Conservation (phyloP, 2,113 vertebrate species). For the Chionis minor region DNA sequence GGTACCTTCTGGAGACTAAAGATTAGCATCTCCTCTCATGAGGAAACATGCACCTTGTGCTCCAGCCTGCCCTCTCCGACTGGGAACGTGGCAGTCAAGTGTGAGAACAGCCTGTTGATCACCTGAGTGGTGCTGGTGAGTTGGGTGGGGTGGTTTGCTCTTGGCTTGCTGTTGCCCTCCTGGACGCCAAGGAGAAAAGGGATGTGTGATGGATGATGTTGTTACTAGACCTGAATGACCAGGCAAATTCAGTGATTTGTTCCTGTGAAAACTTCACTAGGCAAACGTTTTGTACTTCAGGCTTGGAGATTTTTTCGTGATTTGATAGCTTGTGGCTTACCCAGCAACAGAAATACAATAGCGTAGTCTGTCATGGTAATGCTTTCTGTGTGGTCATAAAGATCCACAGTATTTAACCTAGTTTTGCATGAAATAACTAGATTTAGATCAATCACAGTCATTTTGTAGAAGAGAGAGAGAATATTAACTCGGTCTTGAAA, state of each 20-base stretch:
- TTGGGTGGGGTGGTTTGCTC: too few relatives aligned
- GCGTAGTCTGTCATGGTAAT: not conserved
- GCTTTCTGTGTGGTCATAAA: constrained; percentile 61
- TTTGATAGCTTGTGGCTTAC: not conserved
- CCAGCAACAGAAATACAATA: constrained; percentile 18
- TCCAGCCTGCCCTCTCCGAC: not conserved
- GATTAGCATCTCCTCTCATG: not conserved
- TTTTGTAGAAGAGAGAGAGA: constrained; percentile 49
- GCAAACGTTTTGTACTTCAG: not conserved
- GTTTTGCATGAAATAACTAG: constrained; percentile 64
- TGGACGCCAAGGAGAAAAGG: fast-evolving
- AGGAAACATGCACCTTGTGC: not conserved
- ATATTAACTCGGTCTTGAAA: constrained; percentile 63
- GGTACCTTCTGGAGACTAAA: not conserved
- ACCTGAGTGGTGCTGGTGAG: not conserved
- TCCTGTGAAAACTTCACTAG: not conserved
- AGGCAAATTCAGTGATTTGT: not conserved
- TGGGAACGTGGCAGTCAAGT: fast-evolving
- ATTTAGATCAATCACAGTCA: constrained; percentile 62
- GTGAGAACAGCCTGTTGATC: not conserved
- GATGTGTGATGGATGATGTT: fast-evolving
- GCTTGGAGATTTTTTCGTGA: not conserved
- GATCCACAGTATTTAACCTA: constrained; percentile 60
- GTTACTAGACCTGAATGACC: not conserved
- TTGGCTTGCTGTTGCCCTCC: not conserved